Conservation (phyloP, 2,888 invertebrate genomes). For the Hemistola chrysoprasaria region DNA sequence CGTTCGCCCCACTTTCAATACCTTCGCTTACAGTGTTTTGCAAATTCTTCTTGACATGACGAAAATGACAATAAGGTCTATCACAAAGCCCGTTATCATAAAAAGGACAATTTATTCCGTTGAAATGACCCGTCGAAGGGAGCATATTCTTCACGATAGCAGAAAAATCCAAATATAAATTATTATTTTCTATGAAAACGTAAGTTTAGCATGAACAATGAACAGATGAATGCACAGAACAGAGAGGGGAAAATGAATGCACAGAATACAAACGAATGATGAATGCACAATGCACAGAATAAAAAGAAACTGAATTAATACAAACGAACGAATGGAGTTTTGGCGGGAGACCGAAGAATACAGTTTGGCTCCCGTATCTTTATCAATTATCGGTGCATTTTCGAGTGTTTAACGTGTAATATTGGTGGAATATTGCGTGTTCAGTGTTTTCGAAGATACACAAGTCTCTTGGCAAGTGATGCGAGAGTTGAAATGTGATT, state of each 20-base stretch:
- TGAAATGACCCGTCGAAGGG: conserved; percentile 94
- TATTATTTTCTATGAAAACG: conserved; percentile 25
- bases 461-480: too few species aligned
- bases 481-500: too few species aligned
- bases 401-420: too few species aligned
- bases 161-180: conserved; percentile 6
- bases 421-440: too few species aligned
- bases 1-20: conserved; percentile 73
- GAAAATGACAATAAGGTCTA: conserved; percentile 96
- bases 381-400: too few species aligned
- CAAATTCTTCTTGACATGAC: conserved; percentile 89
- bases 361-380: too few species aligned
- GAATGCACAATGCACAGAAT: too few species aligned
- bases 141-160: conserved; percentile 83
- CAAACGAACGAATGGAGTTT: too few species aligned
- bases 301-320: too few species aligned
- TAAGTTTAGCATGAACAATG: background rate
- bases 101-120: conserved; percentile 92
- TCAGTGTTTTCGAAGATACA: too few species aligned
- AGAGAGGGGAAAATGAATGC: background rate
- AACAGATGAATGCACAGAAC: conserved; percentile 2
- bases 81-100: conserved; percentile 90
- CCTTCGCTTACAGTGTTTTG: conserved; percentile 61
- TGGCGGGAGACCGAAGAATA: too few species aligned
- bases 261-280: too few species aligned